phyloP scores from a whole-genome alignment of 2,888 invertebrate genomes.

The Andrena fulva region DNA sequence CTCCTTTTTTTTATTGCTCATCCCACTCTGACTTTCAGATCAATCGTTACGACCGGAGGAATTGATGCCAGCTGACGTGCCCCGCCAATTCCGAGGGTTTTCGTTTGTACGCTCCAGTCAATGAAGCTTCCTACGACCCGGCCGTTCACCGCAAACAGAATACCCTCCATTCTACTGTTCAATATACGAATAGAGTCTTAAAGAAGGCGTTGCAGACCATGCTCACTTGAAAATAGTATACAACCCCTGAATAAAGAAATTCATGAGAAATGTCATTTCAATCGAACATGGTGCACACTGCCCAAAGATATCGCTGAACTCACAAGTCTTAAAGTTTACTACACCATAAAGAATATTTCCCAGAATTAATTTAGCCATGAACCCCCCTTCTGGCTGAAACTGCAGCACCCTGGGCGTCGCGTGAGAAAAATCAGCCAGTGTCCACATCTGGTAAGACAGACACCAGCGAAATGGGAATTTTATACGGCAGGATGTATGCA shows the following conservation, averaged over 20 bases:
- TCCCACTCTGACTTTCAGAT: conserved; percentile 38
- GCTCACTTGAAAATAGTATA: not conserved
- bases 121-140: not conserved
- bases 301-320: not conserved
- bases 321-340: not conserved
- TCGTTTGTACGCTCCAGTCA: not conserved
- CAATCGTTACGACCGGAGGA: conserved; percentile 45
- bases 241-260: not conserved
- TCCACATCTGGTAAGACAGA: conserved; percentile 5
- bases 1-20: conserved; percentile 40
- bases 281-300: not conserved
- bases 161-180: not conserved
- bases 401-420: too few relatives aligned
- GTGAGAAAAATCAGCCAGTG: not conserved
- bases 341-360: not conserved
- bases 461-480: conserved; percentile 22
- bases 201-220: too few relatives aligned
- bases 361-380: not conserved
- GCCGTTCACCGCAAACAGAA: not conserved
- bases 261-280: not conserved
- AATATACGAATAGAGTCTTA: not conserved
- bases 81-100: not conserved
- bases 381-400: not conserved
- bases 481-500: conserved; percentile 15
- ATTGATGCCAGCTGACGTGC: conserved; percentile 52